Evolutionary conservation across 2,888 invertebrate species (phyloP).

Genomic region (Cepaea hortensis): DNA sequence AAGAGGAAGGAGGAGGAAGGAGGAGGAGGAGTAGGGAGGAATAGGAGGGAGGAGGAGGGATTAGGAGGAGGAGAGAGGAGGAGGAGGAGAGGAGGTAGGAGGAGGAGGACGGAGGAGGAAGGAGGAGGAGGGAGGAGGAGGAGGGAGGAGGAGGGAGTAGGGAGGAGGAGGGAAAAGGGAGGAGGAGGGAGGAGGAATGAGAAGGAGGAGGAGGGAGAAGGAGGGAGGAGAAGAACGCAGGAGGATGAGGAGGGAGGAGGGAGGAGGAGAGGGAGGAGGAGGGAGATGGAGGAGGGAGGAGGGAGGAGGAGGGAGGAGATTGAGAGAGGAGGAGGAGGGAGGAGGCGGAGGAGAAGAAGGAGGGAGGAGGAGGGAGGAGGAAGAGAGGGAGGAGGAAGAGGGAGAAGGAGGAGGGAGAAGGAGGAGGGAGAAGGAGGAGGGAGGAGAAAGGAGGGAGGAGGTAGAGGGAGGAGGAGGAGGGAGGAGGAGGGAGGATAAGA

Average conservation of each 20-base stretch:
- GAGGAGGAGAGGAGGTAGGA: no score
- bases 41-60: no score
- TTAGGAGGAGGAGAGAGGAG: no score
- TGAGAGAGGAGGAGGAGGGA: no score
- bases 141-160: constrained; percentile 1
- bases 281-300: neutral
- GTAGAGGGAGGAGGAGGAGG: no score
- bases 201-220: no score
- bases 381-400: neutral
- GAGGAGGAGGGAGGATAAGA: no score
- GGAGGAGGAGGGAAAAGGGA: neutral
- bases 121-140: constrained; percentile 13
- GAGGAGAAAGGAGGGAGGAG: no score
- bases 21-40: no score
- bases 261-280: neutral
- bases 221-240: no score
- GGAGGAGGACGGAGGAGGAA: no score
- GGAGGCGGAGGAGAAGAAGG: no score
- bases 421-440: neutral
- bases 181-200: neutral
- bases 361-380: neutral
- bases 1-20: neutral
- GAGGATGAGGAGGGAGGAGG: neutral
- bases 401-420: neutral
- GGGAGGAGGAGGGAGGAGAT: neutral